A percentile compares a stretch with the other conserved stretches of the same genome.
Conservation (phyloP, 2,888 invertebrate species). For the Keiferia lycopersicella region DNA sequence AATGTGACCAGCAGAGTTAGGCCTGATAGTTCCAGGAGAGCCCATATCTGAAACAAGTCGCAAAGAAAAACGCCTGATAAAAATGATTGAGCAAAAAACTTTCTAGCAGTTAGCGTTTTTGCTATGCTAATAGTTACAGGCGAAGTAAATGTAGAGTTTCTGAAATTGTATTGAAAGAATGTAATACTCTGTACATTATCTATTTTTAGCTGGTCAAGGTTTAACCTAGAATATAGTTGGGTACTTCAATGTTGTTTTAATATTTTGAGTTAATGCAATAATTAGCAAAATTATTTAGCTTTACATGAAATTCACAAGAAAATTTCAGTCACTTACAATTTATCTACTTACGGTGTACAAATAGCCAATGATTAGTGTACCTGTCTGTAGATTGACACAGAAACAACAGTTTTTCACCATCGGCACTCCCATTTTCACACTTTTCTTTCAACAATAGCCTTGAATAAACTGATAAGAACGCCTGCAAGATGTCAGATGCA, state of each 20-base stretch:
- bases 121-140: background rate
- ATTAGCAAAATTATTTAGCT: background rate
- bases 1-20: slow-evolving; percentile 65
- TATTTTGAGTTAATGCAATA: background rate
- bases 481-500: background rate
- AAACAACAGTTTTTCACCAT: slow-evolving; percentile 68
- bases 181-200: background rate
- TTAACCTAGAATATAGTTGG: background rate
- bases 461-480: background rate
- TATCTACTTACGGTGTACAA: slow-evolving; percentile 59
- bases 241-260: background rate
- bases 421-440: slow-evolving; percentile 64
- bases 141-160: background rate
- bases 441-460: background rate
- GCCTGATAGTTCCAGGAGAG: slow-evolving; percentile 59
- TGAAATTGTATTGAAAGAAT: slow-evolving; percentile 6
- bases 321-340: background rate
- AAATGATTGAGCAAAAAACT: background rate
- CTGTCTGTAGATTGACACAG: slow-evolving; percentile 61
- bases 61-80: background rate
- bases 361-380: slow-evolving; percentile 69
- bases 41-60: slow-evolving; percentile 55
- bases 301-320: background rate
- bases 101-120: background rate
- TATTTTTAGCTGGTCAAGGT: background rate